phyloP scores from a whole-genome alignment of 2,797 vertebrate species.

The Gila robusta region DNA sequence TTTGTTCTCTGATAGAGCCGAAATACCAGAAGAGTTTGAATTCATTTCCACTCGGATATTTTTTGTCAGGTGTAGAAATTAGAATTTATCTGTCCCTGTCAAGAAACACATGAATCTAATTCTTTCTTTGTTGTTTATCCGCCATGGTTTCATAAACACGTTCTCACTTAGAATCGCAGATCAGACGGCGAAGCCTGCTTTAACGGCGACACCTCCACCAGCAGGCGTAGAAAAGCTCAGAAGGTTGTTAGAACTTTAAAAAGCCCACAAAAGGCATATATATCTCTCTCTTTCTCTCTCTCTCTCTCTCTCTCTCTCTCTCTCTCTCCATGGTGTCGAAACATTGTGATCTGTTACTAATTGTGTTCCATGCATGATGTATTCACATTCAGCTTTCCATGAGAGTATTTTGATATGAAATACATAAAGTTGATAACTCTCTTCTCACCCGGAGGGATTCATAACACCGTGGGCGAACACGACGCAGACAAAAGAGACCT shows the following conservation, averaged over 20 bases:
- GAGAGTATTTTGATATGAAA: slow-evolving; percentile 57
- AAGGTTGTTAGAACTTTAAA: slow-evolving; percentile 24
- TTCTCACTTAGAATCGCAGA: slow-evolving; percentile 21
- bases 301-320: slow-evolving; percentile 49
- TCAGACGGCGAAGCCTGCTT: slow-evolving; percentile 25
- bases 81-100: slow-evolving; percentile 29
- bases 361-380: slow-evolving; percentile 75
- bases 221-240: slow-evolving; percentile 10
- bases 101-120: slow-evolving; percentile 18
- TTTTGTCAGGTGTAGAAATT: slow-evolving; percentile 38
- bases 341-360: slow-evolving; percentile 72
- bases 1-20: not conserved
- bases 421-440: slow-evolving; percentile 54
- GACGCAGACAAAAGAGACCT: slow-evolving; percentile 41
- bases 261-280: not conserved
- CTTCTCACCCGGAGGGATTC: slow-evolving; percentile 60
- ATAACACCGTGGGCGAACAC: slow-evolving; percentile 49
- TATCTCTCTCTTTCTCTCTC: slow-evolving; percentile 58
- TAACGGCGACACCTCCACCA: slow-evolving; percentile 2
- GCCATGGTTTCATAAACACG: slow-evolving; percentile 29
- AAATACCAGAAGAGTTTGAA: slow-evolving; percentile 2
- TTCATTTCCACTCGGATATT: slow-evolving; percentile 14
- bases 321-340: slow-evolving; percentile 69
- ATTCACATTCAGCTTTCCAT: slow-evolving; percentile 64
- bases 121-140: slow-evolving; percentile 15